Evolutionary conservation across 2,797 vertebrate species (phyloP), one percentile per base, ranked within the genome.

Genomic region (Halcyon smyrnensis): DNA sequence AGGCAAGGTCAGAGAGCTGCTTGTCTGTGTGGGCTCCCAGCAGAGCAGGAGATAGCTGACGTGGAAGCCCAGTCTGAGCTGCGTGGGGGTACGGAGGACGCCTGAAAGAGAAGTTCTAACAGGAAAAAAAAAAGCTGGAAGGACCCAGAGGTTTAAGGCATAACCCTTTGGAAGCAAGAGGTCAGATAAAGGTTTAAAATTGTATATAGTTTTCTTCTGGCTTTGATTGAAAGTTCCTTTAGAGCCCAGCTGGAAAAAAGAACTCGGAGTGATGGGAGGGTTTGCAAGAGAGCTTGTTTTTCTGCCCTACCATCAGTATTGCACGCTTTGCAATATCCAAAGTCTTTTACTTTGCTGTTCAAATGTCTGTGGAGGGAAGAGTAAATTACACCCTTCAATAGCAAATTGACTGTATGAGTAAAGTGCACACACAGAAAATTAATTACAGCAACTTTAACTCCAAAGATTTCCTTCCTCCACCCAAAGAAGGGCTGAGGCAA

Each of bases 171-270:
- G 86, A 63, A 96, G 79, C 78, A 50, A 92, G 89, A 96, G 95
- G 96, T 95, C 90, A 94, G 46, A 5, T 4, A 56, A 39, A 96
- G 84, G 87, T 90, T 84, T 91, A 68, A 86, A 84, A 87, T 76
- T 75, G 50, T 88, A 34, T 87, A 8, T 86, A 19, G 89, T 53
- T 93, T 95, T 64, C 83, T 94, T 77, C 85, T 48, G 91, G 81
- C 93, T 97, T 97, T 96, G 88, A 97, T 96, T 84, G 68, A 24
- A 95, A 87, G 87, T 91, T 97, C 64, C 85, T 90, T 92, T 46
- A 32, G 28, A 88, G 51, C 53, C 54, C 78, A 63, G 89, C 68
- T 82, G 65, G 83, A 67, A 68, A 27, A 84, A 96, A 94, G 74
- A 90, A 65, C 80, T 77, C 5, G 37, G 79, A 75, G 74, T 1